Evolutionary conservation across 1,140 invertebrate species (phyloP).

Genomic region (Hycleus cichorii): DNA sequence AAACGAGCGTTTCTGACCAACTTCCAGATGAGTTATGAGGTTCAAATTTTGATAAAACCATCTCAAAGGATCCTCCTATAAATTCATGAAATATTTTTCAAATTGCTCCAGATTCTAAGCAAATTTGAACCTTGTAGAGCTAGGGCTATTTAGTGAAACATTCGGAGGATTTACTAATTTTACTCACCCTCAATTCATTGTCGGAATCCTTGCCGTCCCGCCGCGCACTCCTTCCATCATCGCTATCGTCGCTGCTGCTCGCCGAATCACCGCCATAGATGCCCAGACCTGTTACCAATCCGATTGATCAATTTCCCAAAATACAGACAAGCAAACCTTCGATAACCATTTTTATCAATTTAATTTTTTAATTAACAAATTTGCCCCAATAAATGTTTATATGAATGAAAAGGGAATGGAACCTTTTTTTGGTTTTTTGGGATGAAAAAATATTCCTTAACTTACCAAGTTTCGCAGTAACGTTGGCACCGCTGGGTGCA

Average conservation of each 20-base stretch:
- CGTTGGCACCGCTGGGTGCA: slow-evolving; percentile 37
- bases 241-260: slow-evolving; percentile 29
- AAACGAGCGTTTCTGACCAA: no score
- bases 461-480: slow-evolving; percentile 37
- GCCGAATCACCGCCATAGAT: slow-evolving; percentile 33
- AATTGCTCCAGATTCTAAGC: no score
- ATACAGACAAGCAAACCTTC: no score
- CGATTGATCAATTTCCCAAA: background rate
- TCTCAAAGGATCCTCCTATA: no score
- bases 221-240: slow-evolving; percentile 12
- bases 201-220: slow-evolving; percentile 29
- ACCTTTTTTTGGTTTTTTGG: background rate
- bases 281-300: slow-evolving; percentile 30
- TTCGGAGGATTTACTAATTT: no score
- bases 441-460: slow-evolving; percentile 4
- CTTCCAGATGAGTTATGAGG: no score
- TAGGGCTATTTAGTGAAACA: no score
- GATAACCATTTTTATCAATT: no score
- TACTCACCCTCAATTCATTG: slow-evolving; percentile 30
- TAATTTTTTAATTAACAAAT: background rate
- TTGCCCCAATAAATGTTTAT: background rate
- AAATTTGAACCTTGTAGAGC: no score
- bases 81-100: no score
- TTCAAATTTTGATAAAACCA: no score
- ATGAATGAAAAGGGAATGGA: background rate